Base-by-base conservation (phyloP, 2,113 vertebrate species). In the Cynopterus brachyotis region DNA sequence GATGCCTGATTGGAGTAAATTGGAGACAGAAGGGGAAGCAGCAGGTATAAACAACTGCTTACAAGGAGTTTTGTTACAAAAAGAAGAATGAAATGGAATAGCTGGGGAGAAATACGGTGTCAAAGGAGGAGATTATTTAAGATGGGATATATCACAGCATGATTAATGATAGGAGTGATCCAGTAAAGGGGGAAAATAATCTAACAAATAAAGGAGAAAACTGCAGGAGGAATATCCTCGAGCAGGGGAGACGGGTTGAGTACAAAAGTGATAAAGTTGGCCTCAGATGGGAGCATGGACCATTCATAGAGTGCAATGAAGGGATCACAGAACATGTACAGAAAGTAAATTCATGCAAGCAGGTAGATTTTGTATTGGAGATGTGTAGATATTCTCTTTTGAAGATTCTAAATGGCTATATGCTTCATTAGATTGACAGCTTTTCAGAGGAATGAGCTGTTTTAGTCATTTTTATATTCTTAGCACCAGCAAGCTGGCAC, bases 371-470 rank as follows among this genome's bases (percentile, higher is more conserved):
- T 32, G 60, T 53, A 5, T 6, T 22, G 17, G 9, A 22, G 45
- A 81, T 12, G 32, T 20, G 6, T 15, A 30, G 55, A 7, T 15
- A 91, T 9, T 92, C 47, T 69, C 42, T 79, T 80, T 45, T 70
- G 32, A n/a, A 28, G 64, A 72, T 40, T 82, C 89, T 82, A 64
- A 42, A 69, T 9, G 89, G 35, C 50, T 62, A 32, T 9, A 35
- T 1, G 16, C 59, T 76, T 93, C 64, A 4, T 22, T 53, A 40
- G 55, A 84, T 9, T 37, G 57, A 87, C 20, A 59, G 53, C 50
- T 89, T 70, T 95, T 73, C 94, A 81, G 62, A 91, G 69, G 35
- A 76, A 66, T 37, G 12, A 42, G 57, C 81, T 88, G 40, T n/a
- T 80, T 62, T 24, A 42, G 70, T 89, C 80, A 57, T 72, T 60